These are phyloP conservation scores for Ovis aries DNA, from an alignment of 2,113 vertebrate genomes.

Conservation along the genomic window ARS-UI_Ramb_v3.0 NC_056056.1:38370001-38370500, in stretches of 20 bases:
- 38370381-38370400: neutral
- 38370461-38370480: neutral
- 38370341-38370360: neutral
- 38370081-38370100: neutral
- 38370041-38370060: neutral
- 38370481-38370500: neutral
- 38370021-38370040: neutral
- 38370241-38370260: conserved; percentile 22
- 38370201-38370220: neutral
- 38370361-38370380: neutral
- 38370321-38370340: neutral
- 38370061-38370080: neutral
- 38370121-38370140: neutral
- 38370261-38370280: neutral
- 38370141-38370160: neutral
- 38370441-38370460: neutral
- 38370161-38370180: neutral
- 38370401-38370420: neutral
- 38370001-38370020: neutral
- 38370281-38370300: neutral
- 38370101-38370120: neutral
- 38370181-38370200: neutral
- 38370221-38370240: neutral
- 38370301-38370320: neutral
- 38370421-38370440: neutral